Base-by-base conservation (phyloP, 2,797 vertebrate species). In the Ataeniobius toweri region DNA sequence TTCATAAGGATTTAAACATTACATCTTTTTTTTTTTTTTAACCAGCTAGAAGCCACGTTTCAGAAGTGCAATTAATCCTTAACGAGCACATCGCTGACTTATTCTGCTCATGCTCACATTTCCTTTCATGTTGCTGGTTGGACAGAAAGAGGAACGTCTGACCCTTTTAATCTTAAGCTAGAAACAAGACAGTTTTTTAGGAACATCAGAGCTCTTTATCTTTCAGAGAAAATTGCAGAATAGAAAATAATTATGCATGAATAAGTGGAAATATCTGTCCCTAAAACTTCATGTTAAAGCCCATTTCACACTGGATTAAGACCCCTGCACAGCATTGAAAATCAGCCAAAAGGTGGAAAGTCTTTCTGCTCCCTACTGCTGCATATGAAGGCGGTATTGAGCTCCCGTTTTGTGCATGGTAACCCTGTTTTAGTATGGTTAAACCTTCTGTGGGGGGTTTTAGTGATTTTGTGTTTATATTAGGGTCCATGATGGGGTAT, bases 31-130 rank as follows among this genome's bases (percentile, higher is more conserved):
- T 36, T 24, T 55, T 39, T n/a, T 16, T 46, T 56, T 55, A 6
- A 28, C 10, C 9, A 73, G 22, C 39, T 58, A 14, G 13, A 6
- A 73, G 18, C 36, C 24, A 44, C 6, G 8, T 73, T 58, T 73
- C 36, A 56, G 36, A 73, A 73, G 36, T 44, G 53, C 53, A 41
- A 26, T 26, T 73, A 41, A 58, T 41, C 53, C 31, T 56, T 73
- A 55, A 56, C 6, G 71, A 73, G 71, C 10, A 9, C 20, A 58
- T 26, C 16, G 13, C 53, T 12, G 55, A 73, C 53, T 73, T 55
- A n/a, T 73, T 56, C 55, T 58, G 36, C n/a, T 73, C 56, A 44
- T 26, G 41, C 2, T 18, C 55, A 22, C 48, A 20, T 59, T 28
- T 73, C 2, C 31, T 59, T 73, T 73, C n/a, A 44, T 73, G 13